Conservation (phyloP, 2,113 vertebrate species). For the Alligator sinensis region DNA sequence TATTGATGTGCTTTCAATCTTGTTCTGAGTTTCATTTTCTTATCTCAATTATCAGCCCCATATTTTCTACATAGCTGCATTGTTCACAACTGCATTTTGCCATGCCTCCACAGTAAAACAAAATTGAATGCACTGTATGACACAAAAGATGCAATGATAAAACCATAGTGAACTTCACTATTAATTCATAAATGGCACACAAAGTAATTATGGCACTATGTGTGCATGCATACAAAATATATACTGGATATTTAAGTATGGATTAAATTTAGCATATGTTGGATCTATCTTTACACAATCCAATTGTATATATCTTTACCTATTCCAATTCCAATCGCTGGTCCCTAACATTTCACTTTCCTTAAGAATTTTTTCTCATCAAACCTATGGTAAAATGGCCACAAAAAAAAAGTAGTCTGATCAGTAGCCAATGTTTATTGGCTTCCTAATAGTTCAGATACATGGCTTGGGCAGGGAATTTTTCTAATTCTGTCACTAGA, state of each 20-base stretch:
- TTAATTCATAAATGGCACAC: background rate
- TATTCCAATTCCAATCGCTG: rapidly evolving
- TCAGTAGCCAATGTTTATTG: rapidly evolving
- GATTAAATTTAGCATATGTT: background rate
- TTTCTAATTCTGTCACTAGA: conserved; percentile 63
- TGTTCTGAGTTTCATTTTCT: background rate
- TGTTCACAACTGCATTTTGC: no score
- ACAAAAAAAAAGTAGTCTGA: background rate
- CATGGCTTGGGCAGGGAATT: background rate
- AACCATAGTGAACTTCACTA: background rate
- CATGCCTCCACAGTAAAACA: background rate
- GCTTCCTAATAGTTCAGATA: background rate
- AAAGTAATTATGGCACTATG: background rate
- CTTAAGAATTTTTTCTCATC: background rate
- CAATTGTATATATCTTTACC: background rate
- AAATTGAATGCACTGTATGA: background rate
- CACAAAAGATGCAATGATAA: background rate
- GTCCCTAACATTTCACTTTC: background rate
- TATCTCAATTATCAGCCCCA: background rate
- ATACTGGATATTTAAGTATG: rapidly evolving
- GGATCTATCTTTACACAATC: background rate
- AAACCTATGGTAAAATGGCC: background rate
- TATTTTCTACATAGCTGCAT: rapidly evolving
- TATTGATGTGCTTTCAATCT: background rate
- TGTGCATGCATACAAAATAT: background rate